phyloP scores from a whole-genome alignment of 2,797 vertebrate species.

The Amphiprion clarkii region DNA sequence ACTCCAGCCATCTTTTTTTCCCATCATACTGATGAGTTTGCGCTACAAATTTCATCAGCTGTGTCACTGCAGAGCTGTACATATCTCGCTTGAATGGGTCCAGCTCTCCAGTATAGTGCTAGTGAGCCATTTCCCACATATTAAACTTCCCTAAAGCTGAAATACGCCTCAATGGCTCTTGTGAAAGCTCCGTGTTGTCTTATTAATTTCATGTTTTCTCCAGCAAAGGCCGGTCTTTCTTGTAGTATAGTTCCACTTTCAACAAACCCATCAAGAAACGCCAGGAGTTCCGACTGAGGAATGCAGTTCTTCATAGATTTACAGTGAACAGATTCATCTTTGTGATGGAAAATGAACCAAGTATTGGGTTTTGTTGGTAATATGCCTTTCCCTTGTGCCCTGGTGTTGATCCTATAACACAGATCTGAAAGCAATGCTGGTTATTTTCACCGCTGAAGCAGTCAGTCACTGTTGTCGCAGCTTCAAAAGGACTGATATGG shows the following conservation, averaged over 20 bases:
- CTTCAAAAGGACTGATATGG: constrained; percentile 5
- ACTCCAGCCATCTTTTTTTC: not conserved
- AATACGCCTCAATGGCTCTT: not conserved
- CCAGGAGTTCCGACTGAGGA: constrained; percentile 14
- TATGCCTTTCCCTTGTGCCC: not conserved
- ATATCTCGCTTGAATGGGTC: constrained; percentile 5
- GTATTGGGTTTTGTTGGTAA: not conserved
- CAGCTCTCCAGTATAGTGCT: not conserved
- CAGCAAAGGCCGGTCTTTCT: not conserved
- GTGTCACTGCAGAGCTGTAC: constrained; percentile 20
- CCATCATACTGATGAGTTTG: constrained; percentile 6
- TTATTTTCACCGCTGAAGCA: constrained; percentile 6
- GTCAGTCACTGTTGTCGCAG: not conserved
- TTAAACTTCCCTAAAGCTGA: constrained; percentile 8
- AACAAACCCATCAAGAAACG: not conserved
- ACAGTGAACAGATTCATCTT: not conserved
- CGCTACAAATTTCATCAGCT: constrained; percentile 20
- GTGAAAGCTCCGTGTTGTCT: not conserved
- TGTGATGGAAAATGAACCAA: constrained; percentile 1
- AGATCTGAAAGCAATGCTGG: constrained; percentile 7
- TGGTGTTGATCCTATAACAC: constrained; percentile 6
- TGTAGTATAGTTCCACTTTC: not conserved
- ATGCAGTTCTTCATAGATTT: not conserved
- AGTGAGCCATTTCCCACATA: constrained; percentile 6
- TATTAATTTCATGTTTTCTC: not conserved